A percentile compares a stretch with the other conserved stretches of the same genome.
Conservation (phyloP, 2,113 vertebrate species). For the Paraplagusia blochii region DNA sequence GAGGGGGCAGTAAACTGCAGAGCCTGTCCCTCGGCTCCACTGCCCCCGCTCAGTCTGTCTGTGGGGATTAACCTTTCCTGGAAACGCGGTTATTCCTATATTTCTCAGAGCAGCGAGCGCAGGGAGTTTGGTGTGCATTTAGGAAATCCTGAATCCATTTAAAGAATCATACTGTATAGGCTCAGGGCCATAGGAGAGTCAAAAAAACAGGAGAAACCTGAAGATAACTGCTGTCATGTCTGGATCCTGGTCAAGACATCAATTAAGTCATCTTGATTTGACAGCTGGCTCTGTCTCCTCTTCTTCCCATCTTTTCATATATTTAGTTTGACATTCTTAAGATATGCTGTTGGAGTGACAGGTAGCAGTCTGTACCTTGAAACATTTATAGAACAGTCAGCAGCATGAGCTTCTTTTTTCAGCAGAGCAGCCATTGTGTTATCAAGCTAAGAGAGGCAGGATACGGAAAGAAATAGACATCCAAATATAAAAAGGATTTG, state of each 20-base stretch:
- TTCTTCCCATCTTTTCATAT: neutral
- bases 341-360: neutral
- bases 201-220: neutral
- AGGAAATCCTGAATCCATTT: constrained; percentile 34
- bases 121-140: constrained; percentile 23
- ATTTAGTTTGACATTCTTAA: constrained; percentile 13
- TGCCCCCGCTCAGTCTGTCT: constrained; percentile 68
- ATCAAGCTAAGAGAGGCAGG: neutral
- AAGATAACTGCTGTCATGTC: constrained; percentile 11
- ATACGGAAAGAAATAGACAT: neutral
- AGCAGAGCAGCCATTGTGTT: neutral
- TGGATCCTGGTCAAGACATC: constrained; percentile 6
- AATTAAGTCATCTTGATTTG: constrained; percentile 22
- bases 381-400: constrained; percentile 1
- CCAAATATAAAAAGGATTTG: too few relatives aligned
- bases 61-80: constrained; percentile 64
- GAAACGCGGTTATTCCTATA: constrained; percentile 63
- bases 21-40: constrained; percentile 57
- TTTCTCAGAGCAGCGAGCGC: constrained; percentile 20
- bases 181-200: constrained; percentile 4
- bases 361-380: constrained; percentile 8
- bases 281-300: constrained; percentile 3
- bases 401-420: neutral
- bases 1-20: constrained; percentile 57
- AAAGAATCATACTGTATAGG: neutral